A percentile compares a stretch with the other conserved stretches of the same genome.
These are phyloP conservation scores for Hydropotes inermis DNA, from an alignment of 2,113 vertebrate genomes.

Conservation along the genomic window DNA sequence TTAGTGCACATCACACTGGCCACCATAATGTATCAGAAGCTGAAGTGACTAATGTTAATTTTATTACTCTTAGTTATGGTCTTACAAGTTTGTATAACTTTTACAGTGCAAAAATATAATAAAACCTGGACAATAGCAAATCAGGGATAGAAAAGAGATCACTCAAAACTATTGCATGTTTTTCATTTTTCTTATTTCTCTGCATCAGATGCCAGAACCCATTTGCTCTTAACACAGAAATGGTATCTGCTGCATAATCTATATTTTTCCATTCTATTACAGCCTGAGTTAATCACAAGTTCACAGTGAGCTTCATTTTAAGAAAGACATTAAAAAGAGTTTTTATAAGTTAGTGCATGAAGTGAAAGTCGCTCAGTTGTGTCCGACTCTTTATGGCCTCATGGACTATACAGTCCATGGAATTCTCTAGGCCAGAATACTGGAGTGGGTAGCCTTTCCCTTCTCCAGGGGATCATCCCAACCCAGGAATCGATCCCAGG, in stretches of 20 bases:
- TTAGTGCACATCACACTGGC: background rate
- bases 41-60: background rate
- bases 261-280: background rate
- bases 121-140: background rate
- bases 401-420: background rate
- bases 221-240: background rate
- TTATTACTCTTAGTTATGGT: background rate
- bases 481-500: background rate
- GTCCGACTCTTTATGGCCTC: background rate
- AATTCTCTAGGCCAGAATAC: background rate
- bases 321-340: background rate
- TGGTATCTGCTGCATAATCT: background rate
- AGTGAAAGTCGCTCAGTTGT: background rate
- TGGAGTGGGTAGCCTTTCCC: background rate
- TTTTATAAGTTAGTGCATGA: background rate
- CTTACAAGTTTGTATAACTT: background rate
- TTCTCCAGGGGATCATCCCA: background rate
- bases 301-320: background rate
- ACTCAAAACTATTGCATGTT: background rate
- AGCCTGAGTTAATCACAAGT: background rate
- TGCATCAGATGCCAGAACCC: background rate
- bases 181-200: background rate
- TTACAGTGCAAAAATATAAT: background rate
- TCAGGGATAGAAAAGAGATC: background rate
- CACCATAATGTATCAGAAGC: background rate